Conservation (phyloP, 2,888 invertebrate species). For the Acronicta psi region DNA sequence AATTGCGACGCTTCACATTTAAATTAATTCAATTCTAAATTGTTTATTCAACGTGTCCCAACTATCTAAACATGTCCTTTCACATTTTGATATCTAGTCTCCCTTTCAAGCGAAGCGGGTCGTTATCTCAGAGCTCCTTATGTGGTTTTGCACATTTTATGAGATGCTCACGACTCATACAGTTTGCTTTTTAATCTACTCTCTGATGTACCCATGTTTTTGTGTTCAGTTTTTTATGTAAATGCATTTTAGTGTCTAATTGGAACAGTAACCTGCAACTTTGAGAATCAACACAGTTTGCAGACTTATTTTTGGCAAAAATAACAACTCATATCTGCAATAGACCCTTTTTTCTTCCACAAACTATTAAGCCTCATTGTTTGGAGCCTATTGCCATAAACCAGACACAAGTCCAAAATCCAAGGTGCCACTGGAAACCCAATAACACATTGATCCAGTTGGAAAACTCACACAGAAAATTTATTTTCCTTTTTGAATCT, state of each 20-base stretch:
- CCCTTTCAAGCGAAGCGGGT: conserved; percentile 18
- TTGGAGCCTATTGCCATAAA: too few relatives aligned
- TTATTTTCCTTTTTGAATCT: background rate
- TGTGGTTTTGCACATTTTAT: conserved; percentile 33
- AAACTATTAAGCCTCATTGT: too few relatives aligned
- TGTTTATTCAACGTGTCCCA: conserved; percentile 18
- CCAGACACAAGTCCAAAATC: too few relatives aligned
- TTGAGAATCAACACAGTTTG: too few relatives aligned
- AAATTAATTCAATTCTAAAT: background rate
- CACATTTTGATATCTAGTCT: conserved; percentile 23
- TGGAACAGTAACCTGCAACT: too few relatives aligned
- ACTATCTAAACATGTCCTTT: conserved; percentile 35
- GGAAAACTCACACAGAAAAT: too few relatives aligned
- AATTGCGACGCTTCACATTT: background rate
- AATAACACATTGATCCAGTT: too few relatives aligned
- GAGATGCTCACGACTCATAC: conserved; percentile 27
- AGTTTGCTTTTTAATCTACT: conserved; percentile 27
- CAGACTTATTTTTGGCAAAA: too few relatives aligned
- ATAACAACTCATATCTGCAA: too few relatives aligned
- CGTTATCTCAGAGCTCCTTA: conserved; percentile 33
- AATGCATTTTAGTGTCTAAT: background rate
- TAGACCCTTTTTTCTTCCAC: too few relatives aligned
- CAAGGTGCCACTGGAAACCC: too few relatives aligned
- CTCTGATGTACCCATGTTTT: conserved; percentile 29
- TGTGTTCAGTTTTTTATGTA: conserved; percentile 19